phyloP scores from a whole-genome alignment of 2,797 vertebrate species.

The Limnodromus scolopaceus region DNA sequence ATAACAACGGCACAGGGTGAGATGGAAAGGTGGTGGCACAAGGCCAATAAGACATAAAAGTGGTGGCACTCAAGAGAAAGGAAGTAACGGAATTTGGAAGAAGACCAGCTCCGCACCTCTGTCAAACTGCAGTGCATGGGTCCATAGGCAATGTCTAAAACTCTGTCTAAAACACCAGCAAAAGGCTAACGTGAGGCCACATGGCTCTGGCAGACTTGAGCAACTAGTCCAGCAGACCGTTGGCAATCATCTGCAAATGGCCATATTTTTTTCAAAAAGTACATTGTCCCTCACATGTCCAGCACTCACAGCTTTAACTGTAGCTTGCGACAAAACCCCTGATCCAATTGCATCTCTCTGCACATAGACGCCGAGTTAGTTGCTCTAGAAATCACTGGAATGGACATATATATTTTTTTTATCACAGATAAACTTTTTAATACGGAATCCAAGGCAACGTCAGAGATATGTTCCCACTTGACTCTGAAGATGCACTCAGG shows the following conservation, averaged over 20 bases:
- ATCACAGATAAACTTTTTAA: background rate
- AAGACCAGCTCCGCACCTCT: background rate
- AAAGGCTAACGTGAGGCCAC: background rate
- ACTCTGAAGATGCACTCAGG: background rate
- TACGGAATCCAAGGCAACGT: background rate
- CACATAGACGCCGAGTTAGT: background rate
- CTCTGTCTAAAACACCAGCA: background rate
- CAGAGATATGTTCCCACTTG: background rate
- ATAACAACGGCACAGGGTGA: rapidly evolving
- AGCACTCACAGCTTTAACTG: background rate
- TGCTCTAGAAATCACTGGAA: background rate
- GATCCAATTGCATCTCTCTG: background rate
- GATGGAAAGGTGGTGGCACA: background rate
- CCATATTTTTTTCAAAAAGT: background rate
- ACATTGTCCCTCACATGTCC: background rate
- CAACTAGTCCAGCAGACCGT: background rate
- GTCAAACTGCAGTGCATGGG: background rate
- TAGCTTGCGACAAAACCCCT: background rate
- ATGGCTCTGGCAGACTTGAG: background rate
- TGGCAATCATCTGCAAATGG: background rate
- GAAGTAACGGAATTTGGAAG: background rate
- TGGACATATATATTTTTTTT: background rate
- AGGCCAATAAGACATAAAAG: background rate
- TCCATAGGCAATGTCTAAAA: background rate
- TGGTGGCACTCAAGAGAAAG: background rate